A percentile compares a stretch with the other conserved stretches of the same genome.
phyloP scores from a whole-genome alignment of 2,797 vertebrate genomes.

The Eidolon dupreanum region DNA sequence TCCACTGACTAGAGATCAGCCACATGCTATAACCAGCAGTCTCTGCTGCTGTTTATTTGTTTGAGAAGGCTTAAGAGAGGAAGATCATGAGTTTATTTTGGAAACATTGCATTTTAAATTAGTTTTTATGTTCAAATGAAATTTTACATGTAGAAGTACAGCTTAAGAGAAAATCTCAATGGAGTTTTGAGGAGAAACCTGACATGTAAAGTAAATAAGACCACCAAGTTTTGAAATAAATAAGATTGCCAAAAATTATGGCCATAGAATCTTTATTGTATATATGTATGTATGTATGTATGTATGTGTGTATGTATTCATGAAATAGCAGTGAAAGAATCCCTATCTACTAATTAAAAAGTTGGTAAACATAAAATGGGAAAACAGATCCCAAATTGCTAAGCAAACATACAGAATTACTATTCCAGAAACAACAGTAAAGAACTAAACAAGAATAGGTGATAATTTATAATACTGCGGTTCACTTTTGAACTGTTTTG shows the following conservation, averaged over 20 bases:
- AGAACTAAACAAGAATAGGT: not conserved
- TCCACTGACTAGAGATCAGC: not conserved
- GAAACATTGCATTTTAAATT: not conserved
- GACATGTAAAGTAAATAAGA: not conserved
- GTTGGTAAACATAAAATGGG: not conserved
- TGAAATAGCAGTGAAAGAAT: not conserved
- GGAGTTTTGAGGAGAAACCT: not conserved
- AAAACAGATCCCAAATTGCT: not conserved
- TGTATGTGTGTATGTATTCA: not conserved
- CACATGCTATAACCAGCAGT: not conserved
- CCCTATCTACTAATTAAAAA: not conserved
- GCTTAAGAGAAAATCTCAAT: not conserved
- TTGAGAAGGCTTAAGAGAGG: not conserved
- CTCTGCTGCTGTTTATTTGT: not conserved
- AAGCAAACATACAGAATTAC: not conserved
- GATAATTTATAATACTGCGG: not conserved
- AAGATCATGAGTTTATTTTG: not conserved
- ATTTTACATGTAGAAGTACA: not conserved
- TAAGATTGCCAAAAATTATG: not conserved
- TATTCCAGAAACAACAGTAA: not conserved
- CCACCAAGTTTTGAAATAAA: not conserved
- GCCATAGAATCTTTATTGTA: not conserved
- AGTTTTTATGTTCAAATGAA: not conserved
- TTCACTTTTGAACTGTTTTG: not conserved
- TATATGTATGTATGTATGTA: too few species aligned